Base-by-base conservation (phyloP, 2,888 invertebrate genomes). In the Ectemnius continuus region DNA sequence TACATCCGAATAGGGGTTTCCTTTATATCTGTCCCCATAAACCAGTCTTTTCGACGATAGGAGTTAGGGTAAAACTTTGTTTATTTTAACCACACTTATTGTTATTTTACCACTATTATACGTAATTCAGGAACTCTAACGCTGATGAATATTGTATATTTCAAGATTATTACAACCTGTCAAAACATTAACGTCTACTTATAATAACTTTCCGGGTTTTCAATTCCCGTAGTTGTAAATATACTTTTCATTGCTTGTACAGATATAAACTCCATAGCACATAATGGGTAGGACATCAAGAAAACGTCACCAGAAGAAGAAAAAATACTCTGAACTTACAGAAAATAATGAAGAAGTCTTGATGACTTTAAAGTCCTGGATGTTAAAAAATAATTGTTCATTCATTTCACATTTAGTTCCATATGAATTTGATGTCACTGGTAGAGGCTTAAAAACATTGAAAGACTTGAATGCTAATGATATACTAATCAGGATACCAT, bases 371-470 rank as follows among this genome's bases (percentile, higher is more conserved):
- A 82, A 81, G 64, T 75, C 74, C 61, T 89, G 88, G 89, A 86
- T 90, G 85, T 59, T 76, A 69, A 73, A 64, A 5, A 66, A 85
- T 28, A 81, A 84, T 64, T 86, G 86, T 84, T 79, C 63, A 48
- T 76, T 83, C 13, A 74, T 75, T 64, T 81, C 76, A 68, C 26
- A 84, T 75, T 84, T 89, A 70, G 71, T 74, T 57, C 87, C 88
- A 20, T 71, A 75, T 63, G 85, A 92, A 70, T 97, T 96, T 89
- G 79, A 91, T 28, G 87, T 91, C 11, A 96, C 96, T 4, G 97
- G 96, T 8, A 93, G 97, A 69, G 97, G 97, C 23, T 91, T 97
- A 26, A 92, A 92, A 62, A 94, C 93, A 45, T 79, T 88, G 61
- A 84, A 86, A 52, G 76, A 86, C 18, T 84, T 92, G 26, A 68